A percentile compares a stretch with the other conserved stretches of the same genome.
phyloP scores from a whole-genome alignment of 2,113 vertebrate genomes.

The Hydrochoerus hydrochaeris region DNA sequence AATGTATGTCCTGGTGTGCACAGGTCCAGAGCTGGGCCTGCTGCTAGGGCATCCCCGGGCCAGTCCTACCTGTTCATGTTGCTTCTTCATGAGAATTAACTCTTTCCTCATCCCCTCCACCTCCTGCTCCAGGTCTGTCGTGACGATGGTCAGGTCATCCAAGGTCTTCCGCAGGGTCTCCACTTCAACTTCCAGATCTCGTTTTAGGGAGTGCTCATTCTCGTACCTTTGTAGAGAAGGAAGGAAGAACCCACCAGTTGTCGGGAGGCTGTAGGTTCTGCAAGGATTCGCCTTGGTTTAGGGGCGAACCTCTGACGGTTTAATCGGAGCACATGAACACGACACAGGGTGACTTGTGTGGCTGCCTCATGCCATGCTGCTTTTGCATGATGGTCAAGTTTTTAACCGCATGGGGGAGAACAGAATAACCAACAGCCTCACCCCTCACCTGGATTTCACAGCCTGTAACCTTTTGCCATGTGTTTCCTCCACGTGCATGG shows the following conservation, averaged over 20 bases:
- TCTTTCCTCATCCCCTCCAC: conserved; percentile 89
- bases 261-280: neutral
- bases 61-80: conserved; percentile 86
- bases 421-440: neutral
- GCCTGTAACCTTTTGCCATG: neutral
- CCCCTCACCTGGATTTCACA: neutral
- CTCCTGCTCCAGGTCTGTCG: conserved; percentile 89
- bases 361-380: neutral
- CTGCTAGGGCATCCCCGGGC: neutral
- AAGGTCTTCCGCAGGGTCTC: conserved; percentile 87
- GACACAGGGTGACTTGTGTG: too few relatives aligned
- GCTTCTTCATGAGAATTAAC: conserved; percentile 89
- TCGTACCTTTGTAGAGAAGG: conserved; percentile 84
- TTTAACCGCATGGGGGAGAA: neutral
- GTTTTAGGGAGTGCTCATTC: conserved; percentile 86
- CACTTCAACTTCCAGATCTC: conserved; percentile 87
- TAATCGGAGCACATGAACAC: neutral
- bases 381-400: neutral
- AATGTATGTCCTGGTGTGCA: too few relatives aligned
- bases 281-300: neutral
- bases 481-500: neutral
- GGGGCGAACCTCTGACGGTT: neutral
- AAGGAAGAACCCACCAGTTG: neutral
- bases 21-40: neutral
- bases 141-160: conserved; percentile 87